phyloP scores from a whole-genome alignment of 2,797 vertebrate genomes.

The Sitta carolinensis region DNA sequence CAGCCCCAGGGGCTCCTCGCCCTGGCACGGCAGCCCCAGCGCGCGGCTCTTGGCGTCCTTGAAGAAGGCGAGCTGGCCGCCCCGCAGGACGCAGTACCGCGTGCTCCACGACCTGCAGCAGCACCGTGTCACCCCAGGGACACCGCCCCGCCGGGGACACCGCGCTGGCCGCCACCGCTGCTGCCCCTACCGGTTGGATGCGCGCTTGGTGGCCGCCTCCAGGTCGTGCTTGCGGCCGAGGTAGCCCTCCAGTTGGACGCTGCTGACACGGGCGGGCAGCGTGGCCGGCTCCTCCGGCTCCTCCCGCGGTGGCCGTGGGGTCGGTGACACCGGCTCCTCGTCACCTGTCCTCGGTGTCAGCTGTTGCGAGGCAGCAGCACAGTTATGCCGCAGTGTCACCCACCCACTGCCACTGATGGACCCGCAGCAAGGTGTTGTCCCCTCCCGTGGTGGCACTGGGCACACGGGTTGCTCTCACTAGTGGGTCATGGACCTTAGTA shows the following conservation, averaged over 20 bases:
- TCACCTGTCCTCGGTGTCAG: background rate
- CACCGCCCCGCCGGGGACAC: background rate
- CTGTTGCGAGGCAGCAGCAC: constrained; percentile 12
- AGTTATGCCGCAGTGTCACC: accelerated
- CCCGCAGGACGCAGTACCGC: constrained; percentile 91
- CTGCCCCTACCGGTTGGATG: constrained; percentile 85
- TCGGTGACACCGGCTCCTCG: background rate
- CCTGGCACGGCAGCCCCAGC: constrained; percentile 85
- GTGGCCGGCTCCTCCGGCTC: constrained; percentile 82
- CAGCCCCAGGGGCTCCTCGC: constrained; percentile 87
- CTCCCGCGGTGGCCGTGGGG: constrained; percentile 51
- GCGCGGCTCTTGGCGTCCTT: constrained; percentile 91
- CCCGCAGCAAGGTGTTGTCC: accelerated
- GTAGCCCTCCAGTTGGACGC: constrained; percentile 85
- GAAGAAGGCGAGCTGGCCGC: constrained; percentile 86
- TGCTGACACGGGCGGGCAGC: constrained; percentile 76
- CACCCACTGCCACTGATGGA: background rate
- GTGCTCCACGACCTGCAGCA: constrained; percentile 91
- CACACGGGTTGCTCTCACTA: accelerated
- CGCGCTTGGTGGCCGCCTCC: constrained; percentile 89
- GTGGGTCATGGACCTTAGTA: background rate
- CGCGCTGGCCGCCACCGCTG: accelerated
- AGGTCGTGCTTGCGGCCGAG: constrained; percentile 91
- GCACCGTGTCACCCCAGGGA: background rate
- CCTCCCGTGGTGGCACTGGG: accelerated